Evolutionary conservation across 2,888 invertebrate genomes (phyloP), one percentile per base, ranked within the genome.

Genomic region (Amphipyra tragopoginis): DNA sequence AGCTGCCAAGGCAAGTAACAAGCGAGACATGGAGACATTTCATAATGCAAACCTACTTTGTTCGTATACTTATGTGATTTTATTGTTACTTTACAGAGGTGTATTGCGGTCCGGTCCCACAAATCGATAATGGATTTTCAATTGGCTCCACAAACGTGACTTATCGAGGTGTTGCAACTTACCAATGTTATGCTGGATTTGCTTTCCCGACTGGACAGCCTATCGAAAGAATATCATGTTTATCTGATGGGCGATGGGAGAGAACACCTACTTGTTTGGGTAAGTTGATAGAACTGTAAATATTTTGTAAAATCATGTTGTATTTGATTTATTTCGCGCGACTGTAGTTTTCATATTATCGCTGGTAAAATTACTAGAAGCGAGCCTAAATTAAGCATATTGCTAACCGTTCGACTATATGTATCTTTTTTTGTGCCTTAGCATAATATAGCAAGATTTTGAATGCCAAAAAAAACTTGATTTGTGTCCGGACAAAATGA

Each of bases 61-160:
- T 50, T 51, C 21, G 38, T 44, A 43, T 61, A 69, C 57, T 67
- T 65, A 69, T 67, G 45, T 65, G 45, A 59, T 49, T 59, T 68
- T 65, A 66, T 75, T 58, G 62, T 74, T 67, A 65, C 66, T 76
- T 90, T 86, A 39, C 94, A 97, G 97, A 96, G 96, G 98, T 98
- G 21, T 99, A 99, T 89, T 99, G 99, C 90, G 99, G 99, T 57
- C 99, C 99, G 26, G 99, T 99, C 49, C 99, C 99, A 57, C 99
- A 99, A 95, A 99, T 99, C 72, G 98, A 98, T 86, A 99, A 99
- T 88, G 99, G 99, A 49, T 99, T 99, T 91, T 99, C 99, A 2
- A 98, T 98, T 86, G 98, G 98, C 49, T 98, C 99, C 0, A 97
- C 98, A 4, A 99, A 99, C 90, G 99, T 99, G 7, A 99, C 99